Evolutionary conservation across 2,797 vertebrate genomes (phyloP).

Genomic region (Stomatorhinus walkeri): DNA sequence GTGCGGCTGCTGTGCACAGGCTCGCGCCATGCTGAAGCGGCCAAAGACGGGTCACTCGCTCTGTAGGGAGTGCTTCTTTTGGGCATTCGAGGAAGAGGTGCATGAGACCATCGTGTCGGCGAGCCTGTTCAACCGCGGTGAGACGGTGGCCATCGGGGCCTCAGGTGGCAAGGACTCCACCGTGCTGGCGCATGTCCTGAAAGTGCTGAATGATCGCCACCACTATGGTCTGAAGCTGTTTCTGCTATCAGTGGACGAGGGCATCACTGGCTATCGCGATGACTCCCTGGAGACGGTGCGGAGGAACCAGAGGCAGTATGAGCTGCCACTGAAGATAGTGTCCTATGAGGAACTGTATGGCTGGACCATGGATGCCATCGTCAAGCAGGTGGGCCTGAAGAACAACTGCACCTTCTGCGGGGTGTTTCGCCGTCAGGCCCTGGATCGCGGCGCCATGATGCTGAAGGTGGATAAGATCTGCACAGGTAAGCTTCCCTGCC

Average conservation of each 20-base stretch:
- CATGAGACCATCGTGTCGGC: slow-evolving; percentile 66
- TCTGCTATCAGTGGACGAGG: slow-evolving; percentile 78
- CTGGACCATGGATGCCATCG: slow-evolving; percentile 84
- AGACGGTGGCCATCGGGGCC: slow-evolving; percentile 71
- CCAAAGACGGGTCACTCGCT: slow-evolving; percentile 71
- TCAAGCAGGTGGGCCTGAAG: slow-evolving; percentile 70
- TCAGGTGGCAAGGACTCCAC: slow-evolving; percentile 86
- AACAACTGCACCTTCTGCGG: slow-evolving; percentile 87
- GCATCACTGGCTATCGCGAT: slow-evolving; percentile 77
- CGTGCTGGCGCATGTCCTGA: slow-evolving; percentile 76
- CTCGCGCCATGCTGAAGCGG: slow-evolving; percentile 66
- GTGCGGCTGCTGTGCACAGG: slow-evolving; percentile 61
- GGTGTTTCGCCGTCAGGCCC: slow-evolving; percentile 74
- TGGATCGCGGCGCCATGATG: slow-evolving; percentile 73
- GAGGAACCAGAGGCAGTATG: slow-evolving; percentile 70
- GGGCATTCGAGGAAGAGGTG: slow-evolving; percentile 78
- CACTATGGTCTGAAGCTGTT: slow-evolving; percentile 64
- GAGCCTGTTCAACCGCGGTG: slow-evolving; percentile 62
- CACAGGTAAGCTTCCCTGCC: slow-evolving; percentile 56
- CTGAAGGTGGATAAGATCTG: slow-evolving; percentile 79
- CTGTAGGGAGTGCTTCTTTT: slow-evolving; percentile 76
- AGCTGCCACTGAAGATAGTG: slow-evolving; percentile 72
- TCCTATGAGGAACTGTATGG: slow-evolving; percentile 78
- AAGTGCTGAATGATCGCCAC: slow-evolving; percentile 66
- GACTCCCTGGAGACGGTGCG: slow-evolving; percentile 76